Percentiles rank a stretch among this genome's conserved stretches.
phyloP scores from a whole-genome alignment of 2,797 vertebrate species.

The Falco rusticolus region DNA sequence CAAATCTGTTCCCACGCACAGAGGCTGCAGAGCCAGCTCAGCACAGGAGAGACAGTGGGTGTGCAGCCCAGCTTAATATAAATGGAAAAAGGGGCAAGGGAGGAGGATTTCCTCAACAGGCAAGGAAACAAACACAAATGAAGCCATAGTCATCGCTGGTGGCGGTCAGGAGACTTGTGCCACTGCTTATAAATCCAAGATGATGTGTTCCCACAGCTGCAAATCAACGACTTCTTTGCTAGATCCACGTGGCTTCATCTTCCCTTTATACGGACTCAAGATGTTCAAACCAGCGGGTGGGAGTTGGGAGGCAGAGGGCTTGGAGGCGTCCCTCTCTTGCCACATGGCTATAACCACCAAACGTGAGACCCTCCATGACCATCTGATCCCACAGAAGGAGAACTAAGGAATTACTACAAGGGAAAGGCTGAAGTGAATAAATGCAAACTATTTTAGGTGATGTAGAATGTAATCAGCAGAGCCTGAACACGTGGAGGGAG shows the following conservation, averaged over 20 bases:
- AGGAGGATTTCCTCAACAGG: background rate
- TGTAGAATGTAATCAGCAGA: background rate
- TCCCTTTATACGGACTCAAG: background rate
- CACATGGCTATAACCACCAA: background rate
- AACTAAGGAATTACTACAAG: background rate
- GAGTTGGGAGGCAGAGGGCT: fast-evolving
- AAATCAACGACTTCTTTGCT: background rate
- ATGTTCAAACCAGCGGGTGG: background rate
- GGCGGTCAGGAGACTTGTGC: background rate
- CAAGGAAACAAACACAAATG: background rate
- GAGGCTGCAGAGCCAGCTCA: background rate
- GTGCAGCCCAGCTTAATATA: background rate
- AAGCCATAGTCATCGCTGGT: background rate
- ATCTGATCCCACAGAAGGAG: background rate
- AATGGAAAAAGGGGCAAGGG: background rate
- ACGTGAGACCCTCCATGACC: fast-evolving
- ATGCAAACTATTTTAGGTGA: background rate
- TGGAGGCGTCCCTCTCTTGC: background rate
- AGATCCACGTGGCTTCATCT: background rate
- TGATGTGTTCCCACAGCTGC: background rate
- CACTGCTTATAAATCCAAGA: background rate
- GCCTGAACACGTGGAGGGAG: background rate
- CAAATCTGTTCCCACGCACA: background rate
- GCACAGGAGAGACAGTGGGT: background rate
- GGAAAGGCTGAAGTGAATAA: background rate